These are phyloP conservation scores for Nothura maculosa DNA, from an alignment of 2,797 vertebrate species.

Conservation along the genomic window DNA sequence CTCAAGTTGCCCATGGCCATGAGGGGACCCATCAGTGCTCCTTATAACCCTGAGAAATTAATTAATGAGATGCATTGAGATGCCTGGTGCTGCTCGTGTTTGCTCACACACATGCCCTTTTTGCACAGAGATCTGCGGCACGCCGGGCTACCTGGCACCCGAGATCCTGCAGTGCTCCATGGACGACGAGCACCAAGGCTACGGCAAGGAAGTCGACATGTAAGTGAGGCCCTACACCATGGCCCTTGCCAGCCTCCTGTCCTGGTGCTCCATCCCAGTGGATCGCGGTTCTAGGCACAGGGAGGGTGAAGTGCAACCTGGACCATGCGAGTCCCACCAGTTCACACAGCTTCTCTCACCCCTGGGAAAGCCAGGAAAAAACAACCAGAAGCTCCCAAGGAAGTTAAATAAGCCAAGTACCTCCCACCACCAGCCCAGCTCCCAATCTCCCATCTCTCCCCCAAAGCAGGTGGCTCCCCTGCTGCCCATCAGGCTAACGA, in stretches of 20 bases:
- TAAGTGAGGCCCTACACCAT: constrained; percentile 78
- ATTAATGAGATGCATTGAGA: fast-evolving
- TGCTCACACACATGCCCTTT: constrained; percentile 18
- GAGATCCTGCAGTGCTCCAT: constrained; percentile 98
- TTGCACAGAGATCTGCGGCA: constrained; percentile 93
- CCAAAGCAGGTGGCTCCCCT: neutral
- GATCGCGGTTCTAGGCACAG: fast-evolving
- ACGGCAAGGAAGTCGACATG: constrained; percentile 93
- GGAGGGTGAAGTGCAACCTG: neutral
- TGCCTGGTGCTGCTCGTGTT: neutral
- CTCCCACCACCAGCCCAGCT: neutral
- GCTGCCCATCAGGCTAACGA: neutral
- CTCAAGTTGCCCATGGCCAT: fast-evolving
- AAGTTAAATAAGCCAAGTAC: neutral
- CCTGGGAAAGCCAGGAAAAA: neutral
- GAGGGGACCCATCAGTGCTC: too few species aligned
- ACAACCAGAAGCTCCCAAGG: neutral
- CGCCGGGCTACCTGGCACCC: constrained; percentile 95
- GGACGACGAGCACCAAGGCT: constrained; percentile 91
- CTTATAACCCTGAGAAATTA: neutral
- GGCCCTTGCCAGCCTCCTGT: fast-evolving
- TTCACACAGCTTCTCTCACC: neutral
- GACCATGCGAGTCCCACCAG: neutral
- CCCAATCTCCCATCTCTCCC: neutral
- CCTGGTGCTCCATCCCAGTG: neutral